A percentile compares a stretch with the other conserved stretches of the same genome.
These are phyloP conservation scores for Aethina tumida DNA, from an alignment of 1,140 invertebrate species.

Conservation along the genomic window DNA sequence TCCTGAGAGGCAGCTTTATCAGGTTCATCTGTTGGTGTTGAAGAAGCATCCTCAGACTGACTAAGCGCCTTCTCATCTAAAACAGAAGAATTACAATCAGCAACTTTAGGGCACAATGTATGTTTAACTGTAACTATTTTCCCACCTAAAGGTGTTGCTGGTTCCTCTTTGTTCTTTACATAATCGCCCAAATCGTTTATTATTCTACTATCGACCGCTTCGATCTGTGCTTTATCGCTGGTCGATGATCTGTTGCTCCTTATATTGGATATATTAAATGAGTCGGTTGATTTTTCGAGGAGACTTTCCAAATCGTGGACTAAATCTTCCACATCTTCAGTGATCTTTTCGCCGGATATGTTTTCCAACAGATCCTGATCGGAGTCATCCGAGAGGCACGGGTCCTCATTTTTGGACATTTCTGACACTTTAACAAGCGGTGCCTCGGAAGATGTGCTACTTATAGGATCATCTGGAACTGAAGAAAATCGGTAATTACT, in stretches of 20 bases:
- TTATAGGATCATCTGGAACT: conserved; percentile 30
- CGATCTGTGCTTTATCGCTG: not conserved
- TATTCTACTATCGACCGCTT: conserved; percentile 1
- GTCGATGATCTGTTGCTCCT: not conserved
- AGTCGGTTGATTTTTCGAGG: conserved; percentile 25
- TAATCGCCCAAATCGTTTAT: not conserved
- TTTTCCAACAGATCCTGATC: conserved; percentile 5
- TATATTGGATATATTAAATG: conserved; percentile 13
- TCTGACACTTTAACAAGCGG: conserved; percentile 13
- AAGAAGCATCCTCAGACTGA: not conserved
- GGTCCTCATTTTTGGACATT: conserved; percentile 6
- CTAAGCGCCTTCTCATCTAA: not conserved
- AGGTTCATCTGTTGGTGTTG: not conserved
- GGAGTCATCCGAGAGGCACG: not conserved
- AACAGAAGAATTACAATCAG: too few species aligned
- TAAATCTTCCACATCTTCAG: conserved; percentile 34
- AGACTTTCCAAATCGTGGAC: conserved; percentile 33
- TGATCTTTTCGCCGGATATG: conserved; percentile 26
- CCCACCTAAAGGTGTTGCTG: too few species aligned
- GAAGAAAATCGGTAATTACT: too few species aligned
- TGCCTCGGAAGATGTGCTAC: conserved; percentile 27
- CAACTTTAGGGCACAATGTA: too few species aligned
- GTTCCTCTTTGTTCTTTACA: too few species aligned
- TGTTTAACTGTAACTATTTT: too few species aligned
- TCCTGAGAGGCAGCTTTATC: not conserved